phyloP scores from a whole-genome alignment of 2,113 vertebrate species.

The Ivindomyrus marchei region DNA sequence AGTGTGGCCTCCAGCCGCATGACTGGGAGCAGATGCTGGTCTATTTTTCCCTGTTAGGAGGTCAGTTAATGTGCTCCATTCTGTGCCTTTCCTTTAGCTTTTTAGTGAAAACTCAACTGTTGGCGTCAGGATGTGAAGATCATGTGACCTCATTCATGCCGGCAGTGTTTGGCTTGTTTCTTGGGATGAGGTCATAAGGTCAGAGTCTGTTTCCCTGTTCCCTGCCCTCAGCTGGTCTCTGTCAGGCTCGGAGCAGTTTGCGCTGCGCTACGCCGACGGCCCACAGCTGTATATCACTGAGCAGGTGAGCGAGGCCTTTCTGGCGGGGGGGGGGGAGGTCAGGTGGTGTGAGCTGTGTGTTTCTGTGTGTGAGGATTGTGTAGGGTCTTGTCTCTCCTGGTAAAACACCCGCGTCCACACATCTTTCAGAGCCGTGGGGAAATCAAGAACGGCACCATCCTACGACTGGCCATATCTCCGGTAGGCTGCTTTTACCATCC shows the following conservation, averaged over 20 bases:
- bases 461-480: conserved; percentile 89
- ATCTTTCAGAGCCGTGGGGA: conserved; percentile 83
- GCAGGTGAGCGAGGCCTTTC: conserved; percentile 63
- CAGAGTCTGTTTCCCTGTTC: background rate
- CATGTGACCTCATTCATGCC: background rate
- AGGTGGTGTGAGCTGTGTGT: background rate
- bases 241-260: conserved; percentile 90
- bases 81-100: background rate
- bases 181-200: background rate
- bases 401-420: background rate
- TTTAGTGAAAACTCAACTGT: conserved; percentile 11
- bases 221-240: conserved; percentile 75
- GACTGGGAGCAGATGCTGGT: background rate
- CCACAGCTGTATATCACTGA: conserved; percentile 97
- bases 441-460: conserved; percentile 95
- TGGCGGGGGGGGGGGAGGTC: background rate
- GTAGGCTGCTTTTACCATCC: conserved; percentile 55
- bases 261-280: conserved; percentile 88
- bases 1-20: background rate
- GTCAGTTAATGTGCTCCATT: background rate
- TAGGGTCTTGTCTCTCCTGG: background rate
- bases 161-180: background rate
- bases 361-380: background rate
- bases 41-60: background rate
- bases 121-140: conserved; percentile 20